phyloP scores from a whole-genome alignment of 2,888 invertebrate genomes.

The Hyalella azteca region DNA sequence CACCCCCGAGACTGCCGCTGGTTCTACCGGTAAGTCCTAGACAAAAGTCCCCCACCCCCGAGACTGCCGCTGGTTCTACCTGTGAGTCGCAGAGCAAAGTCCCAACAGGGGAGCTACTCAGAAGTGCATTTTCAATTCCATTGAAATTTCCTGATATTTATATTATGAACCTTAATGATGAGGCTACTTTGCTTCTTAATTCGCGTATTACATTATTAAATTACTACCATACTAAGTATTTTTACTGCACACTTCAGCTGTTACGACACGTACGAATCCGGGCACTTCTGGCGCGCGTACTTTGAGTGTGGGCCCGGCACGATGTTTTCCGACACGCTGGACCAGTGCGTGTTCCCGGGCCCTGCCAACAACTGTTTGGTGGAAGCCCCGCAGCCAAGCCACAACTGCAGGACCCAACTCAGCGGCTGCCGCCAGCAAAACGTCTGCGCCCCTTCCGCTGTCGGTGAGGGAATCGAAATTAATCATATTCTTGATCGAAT shows the following conservation, averaged over 20 bases:
- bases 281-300: constrained; percentile 39
- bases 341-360: constrained; percentile 45
- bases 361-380: background rate
- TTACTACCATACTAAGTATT: no score
- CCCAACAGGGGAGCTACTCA: no score
- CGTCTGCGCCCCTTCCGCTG: background rate
- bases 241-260: no score
- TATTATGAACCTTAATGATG: no score
- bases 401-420: background rate
- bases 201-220: no score
- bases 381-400: background rate
- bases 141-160: no score
- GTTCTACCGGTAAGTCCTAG: background rate
- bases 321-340: constrained; percentile 43
- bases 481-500: no score
- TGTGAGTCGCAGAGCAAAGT: no score
- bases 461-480: no score
- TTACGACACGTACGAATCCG: constrained; percentile 31
- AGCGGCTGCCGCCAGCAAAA: background rate
- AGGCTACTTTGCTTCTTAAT: no score
- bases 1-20: background rate
- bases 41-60: no score
- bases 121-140: no score
- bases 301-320: constrained; percentile 51
- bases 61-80: background rate